These are phyloP conservation scores for Nemurella pictetii DNA, from an alignment of 2,888 invertebrate species.

Conservation along the genomic window DNA sequence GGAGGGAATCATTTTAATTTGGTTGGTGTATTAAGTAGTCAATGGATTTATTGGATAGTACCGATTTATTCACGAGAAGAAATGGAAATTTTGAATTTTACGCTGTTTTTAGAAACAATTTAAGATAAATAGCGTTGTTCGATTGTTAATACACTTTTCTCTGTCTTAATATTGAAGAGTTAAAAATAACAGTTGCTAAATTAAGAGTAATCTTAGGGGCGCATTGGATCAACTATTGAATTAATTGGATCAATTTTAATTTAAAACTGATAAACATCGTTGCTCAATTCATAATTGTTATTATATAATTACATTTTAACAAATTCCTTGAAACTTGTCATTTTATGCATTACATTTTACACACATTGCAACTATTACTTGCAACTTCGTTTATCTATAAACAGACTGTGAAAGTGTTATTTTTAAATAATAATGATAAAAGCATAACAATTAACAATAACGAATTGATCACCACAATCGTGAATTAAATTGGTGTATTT, in stretches of 20 bases:
- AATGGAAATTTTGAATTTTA: too few relatives aligned
- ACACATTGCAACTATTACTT: too few relatives aligned
- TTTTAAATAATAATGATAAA: neutral
- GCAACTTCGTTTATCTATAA: neutral
- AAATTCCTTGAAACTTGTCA: neutral
- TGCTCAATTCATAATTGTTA: neutral
- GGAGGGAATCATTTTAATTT: too few relatives aligned
- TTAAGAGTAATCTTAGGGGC: neutral
- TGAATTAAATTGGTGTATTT: neutral
- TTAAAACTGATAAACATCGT: neutral
- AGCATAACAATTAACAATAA: neutral
- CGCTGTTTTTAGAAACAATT: neutral
- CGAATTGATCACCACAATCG: neutral
- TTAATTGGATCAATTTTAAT: neutral
- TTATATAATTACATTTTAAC: neutral
- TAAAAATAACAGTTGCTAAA: too few relatives aligned
- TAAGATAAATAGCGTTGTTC: too few relatives aligned
- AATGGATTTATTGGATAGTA: too few relatives aligned
- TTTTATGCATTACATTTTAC: too few relatives aligned
- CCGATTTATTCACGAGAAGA: too few relatives aligned
- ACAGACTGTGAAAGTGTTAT: neutral
- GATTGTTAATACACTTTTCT: too few relatives aligned
- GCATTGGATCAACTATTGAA: neutral
- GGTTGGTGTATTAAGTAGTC: too few relatives aligned
- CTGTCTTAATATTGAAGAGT: neutral